Percentiles rank a stretch among this genome's conserved stretches.
phyloP scores from a whole-genome alignment of 2,797 vertebrate genomes.

The Momotus momota region DNA sequence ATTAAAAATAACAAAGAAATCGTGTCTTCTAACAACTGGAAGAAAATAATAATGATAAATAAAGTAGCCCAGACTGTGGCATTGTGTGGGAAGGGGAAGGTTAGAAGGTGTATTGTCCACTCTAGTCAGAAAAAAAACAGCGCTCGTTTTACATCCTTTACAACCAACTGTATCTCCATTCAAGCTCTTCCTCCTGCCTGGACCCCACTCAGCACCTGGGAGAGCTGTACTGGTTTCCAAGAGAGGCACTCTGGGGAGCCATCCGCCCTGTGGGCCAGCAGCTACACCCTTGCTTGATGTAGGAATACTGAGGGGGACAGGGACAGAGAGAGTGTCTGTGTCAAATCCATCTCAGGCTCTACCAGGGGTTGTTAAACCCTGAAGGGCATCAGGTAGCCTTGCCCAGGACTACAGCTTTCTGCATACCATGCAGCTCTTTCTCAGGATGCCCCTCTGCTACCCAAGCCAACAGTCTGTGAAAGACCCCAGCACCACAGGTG shows the following conservation, averaged over 20 bases:
- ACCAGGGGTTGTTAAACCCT: background rate
- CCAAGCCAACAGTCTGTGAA: background rate
- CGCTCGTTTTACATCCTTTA: background rate
- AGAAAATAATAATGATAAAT: background rate
- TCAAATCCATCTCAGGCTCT: background rate
- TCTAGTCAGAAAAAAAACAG: background rate
- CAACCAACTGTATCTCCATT: background rate
- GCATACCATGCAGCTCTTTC: background rate
- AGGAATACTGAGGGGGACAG: background rate
- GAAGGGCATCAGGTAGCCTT: background rate
- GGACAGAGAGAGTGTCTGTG: background rate
- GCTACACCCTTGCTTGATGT: background rate
- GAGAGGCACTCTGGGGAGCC: rapidly evolving
- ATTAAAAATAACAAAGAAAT: slow-evolving; percentile 27
- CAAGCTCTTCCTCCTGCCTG: background rate
- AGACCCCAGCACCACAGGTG: rapidly evolving
- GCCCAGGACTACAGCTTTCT: background rate
- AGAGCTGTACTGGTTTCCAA: background rate
- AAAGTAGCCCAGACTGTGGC: background rate
- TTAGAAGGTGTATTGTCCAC: background rate
- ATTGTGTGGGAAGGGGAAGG: background rate
- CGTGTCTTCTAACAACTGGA: background rate
- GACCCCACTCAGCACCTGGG: background rate
- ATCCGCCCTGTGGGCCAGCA: background rate
- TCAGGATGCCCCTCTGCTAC: background rate